A percentile compares a stretch with the other conserved stretches of the same genome.
phyloP scores from a whole-genome alignment of 2,888 invertebrate species.

The Darwinula stevensoni region DNA sequence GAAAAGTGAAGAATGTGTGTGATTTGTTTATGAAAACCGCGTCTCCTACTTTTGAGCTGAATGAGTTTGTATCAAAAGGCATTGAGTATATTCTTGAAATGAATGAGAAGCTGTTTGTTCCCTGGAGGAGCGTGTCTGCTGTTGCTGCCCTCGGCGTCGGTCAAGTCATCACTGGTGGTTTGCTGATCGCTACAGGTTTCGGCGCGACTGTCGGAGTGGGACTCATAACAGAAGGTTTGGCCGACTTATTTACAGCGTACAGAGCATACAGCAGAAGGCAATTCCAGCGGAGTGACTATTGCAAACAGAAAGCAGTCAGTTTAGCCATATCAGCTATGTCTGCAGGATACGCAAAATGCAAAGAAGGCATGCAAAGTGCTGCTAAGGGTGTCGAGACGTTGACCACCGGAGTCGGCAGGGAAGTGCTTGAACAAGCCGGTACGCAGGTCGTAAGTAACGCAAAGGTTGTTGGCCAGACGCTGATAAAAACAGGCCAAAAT shows the following conservation, averaged over 20 bases:
- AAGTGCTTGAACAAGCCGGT: conserved; percentile 1
- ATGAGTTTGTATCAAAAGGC: not conserved
- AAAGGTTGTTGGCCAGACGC: not conserved
- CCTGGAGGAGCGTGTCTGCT: conserved; percentile 6
- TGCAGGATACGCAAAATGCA: conserved; percentile 3
- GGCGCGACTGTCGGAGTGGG: conserved; percentile 7
- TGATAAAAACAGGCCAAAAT: conserved; percentile 1
- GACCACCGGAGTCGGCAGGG: not conserved
- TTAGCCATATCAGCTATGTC: conserved; percentile 6
- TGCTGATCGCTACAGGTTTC: conserved; percentile 7
- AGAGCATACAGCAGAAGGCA: conserved; percentile 7
- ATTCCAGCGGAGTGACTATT: conserved; percentile 6
- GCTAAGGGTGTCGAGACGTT: conserved; percentile 1
- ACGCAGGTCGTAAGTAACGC: conserved; percentile 1
- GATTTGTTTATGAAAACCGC: conserved; percentile 6
- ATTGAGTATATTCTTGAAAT: conserved; percentile 1
- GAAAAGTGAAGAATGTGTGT: conserved; percentile 4
- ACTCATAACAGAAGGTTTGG: conserved; percentile 6
- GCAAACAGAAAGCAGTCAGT: conserved; percentile 7
- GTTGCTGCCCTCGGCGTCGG: conserved; percentile 5
- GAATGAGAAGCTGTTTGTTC: conserved; percentile 7
- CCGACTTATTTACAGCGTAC: conserved; percentile 6
- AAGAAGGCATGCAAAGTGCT: conserved; percentile 1
- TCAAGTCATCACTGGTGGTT: conserved; percentile 6
- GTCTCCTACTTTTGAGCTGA: not conserved